phyloP scores from a whole-genome alignment of 2,888 invertebrate genomes.

The Pomacea canaliculata region DNA sequence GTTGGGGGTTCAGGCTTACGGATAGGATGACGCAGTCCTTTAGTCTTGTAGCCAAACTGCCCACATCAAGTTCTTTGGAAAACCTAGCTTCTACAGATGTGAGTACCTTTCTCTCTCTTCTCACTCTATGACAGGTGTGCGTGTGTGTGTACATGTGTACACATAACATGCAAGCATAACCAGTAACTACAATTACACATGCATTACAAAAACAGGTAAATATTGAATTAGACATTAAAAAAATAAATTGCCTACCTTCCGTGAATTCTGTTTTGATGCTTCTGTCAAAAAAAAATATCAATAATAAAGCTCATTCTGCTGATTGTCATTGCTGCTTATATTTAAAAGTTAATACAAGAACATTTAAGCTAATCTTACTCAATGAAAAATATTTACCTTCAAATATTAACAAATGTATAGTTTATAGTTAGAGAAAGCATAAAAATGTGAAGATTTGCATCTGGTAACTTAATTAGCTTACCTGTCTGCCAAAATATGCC shows the following conservation, averaged over 20 bases:
- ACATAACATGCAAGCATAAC: background rate
- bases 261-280: slow-evolving; percentile 22
- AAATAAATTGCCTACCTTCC: slow-evolving; percentile 24
- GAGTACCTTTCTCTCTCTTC: too few relatives aligned
- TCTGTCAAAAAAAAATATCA: slow-evolving; percentile 18
- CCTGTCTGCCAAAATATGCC: slow-evolving; percentile 36
- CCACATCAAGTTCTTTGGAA: background rate
- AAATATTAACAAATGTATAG: too few relatives aligned
- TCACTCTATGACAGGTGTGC: background rate
- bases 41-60: slow-evolving; percentile 54
- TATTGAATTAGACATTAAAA: too few relatives aligned
- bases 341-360: too few relatives aligned
- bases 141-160: background rate
- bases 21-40: slow-evolving; percentile 47
- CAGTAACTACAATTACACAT: background rate
- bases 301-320: too few relatives aligned
- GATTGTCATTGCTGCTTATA: too few relatives aligned
- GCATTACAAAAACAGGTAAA: background rate
- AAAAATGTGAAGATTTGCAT: too few relatives aligned
- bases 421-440: too few relatives aligned
- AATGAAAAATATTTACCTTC: too few relatives aligned
- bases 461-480: slow-evolving; percentile 8
- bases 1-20: slow-evolving; percentile 39
- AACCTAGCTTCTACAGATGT: too few relatives aligned
- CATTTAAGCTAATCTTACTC: too few relatives aligned